Evolutionary conservation across 2,888 invertebrate species (phyloP).

Genomic region (Xestoiulus laeticollis): DNA sequence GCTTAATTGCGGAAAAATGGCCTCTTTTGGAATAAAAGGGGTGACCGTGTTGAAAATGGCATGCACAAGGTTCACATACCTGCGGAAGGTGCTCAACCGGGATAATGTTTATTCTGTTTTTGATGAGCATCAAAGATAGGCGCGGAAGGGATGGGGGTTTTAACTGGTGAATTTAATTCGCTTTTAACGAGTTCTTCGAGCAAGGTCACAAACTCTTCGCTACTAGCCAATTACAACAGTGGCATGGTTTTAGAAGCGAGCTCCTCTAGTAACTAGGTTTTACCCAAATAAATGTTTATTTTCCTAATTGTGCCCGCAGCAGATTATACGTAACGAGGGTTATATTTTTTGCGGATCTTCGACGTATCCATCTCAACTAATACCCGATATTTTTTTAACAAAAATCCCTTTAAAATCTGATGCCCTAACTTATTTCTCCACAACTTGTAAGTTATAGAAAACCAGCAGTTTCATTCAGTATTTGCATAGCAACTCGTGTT

Average conservation of each 20-base stretch:
- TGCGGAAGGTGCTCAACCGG: neutral
- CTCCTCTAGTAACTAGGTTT: neutral
- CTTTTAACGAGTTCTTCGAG: neutral
- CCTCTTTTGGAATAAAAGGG: too few species aligned
- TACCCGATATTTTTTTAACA: slow-evolving; percentile 10
- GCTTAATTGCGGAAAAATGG: too few species aligned
- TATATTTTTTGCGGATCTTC: slow-evolving; percentile 4
- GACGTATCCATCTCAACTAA: neutral
- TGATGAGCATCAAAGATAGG: neutral
- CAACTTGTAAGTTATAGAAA: too few species aligned
- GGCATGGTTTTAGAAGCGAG: neutral
- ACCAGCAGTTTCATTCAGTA: neutral
- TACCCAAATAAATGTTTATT: slow-evolving; percentile 10
- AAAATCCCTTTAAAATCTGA: neutral
- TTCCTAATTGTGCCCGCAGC: neutral
- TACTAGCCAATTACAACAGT: neutral
- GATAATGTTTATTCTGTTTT: neutral
- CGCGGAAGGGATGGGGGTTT: neutral
- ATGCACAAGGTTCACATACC: too few species aligned
- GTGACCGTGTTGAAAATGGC: too few species aligned
- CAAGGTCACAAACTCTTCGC: neutral
- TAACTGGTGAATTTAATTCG: neutral
- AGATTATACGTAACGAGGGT: neutral
- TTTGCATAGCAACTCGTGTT: neutral
- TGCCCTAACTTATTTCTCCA: neutral